Base-by-base conservation (phyloP, 2,797 vertebrate species). In the Pelobates cultripes region DNA sequence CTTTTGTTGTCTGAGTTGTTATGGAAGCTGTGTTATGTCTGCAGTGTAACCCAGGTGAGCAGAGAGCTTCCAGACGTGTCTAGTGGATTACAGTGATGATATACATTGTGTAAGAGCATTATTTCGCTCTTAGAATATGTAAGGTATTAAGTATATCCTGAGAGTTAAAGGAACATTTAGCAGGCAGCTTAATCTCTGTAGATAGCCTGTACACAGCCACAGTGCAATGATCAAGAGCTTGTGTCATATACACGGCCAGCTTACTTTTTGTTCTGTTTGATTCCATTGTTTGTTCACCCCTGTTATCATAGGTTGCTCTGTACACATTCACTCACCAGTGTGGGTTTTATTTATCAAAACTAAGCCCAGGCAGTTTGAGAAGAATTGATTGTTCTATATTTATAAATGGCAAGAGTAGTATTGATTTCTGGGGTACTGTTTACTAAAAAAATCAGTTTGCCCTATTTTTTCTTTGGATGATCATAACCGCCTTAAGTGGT, bases 41-140 rank as follows among this genome's bases (percentile, higher is more conserved):
- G 10, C 10, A 10, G 47, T 51, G 5, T 51, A 51, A 51, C 47
- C 28, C 28, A 28, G 28, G 28, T 28, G 28, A 28, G 28, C 28
- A 28, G 28, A 28, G 47, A 57, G 55, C 9, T 43, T 12, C 6
- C n/a, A 66, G 40, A 43, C 55, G 13, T 0, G n/a, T 14, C 3
- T 47, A 41, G 40, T 57, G 67, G 67, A 75, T 81, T 81, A 70
- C 15, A 12, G 28, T 40, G 66, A 68, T 66, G 73, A 40, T 68
- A 51, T 60, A 4, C 57, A n/a, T 40, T 43, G 60, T 55, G 60
- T 76, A 76, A 82, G 80, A 77, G 80, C 69, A 82, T 77, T 82
- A 82, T 51, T 71, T 64, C 55, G 55, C 71, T 77, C 80, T 82
- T 77, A 77, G 60, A 53, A 57, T 47, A 4, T 61, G 3, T 0